Conservation (phyloP, 2,113 vertebrate species). For the Polyodon spathula region DNA sequence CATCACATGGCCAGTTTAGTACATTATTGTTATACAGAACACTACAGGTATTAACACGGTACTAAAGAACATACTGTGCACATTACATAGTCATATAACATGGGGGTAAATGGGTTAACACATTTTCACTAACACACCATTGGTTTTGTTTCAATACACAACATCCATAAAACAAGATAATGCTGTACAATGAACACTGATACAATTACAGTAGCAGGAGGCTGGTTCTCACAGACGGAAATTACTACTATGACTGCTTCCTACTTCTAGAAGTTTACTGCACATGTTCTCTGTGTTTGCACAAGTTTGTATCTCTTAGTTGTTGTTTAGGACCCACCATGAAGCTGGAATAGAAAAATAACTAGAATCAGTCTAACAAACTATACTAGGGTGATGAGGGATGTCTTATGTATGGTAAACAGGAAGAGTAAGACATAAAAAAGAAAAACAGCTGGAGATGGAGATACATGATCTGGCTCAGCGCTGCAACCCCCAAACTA, state of each 20-base stretch:
- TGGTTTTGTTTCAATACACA: constrained; percentile 23
- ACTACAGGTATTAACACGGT: not conserved
- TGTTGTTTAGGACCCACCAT: constrained; percentile 87
- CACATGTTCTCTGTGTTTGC: not conserved
- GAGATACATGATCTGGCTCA: too few species aligned
- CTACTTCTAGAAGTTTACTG: not conserved
- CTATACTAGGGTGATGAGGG: too few species aligned
- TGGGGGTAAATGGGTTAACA: not conserved
- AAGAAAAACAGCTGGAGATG: too few species aligned
- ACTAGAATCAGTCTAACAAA: not conserved
- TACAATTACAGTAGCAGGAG: constrained; percentile 9
- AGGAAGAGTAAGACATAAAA: too few species aligned
- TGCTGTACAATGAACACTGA: constrained; percentile 21
- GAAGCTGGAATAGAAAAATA: constrained; percentile 61
- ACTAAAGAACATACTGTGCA: constrained; percentile 10
- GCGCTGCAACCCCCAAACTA: too few species aligned
- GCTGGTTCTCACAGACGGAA: not conserved
- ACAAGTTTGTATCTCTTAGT: constrained; percentile 44
- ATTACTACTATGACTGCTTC: constrained; percentile 8
- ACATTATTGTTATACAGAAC: not conserved
- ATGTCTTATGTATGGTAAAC: too few species aligned
- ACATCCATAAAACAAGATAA: constrained; percentile 29
- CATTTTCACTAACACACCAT: constrained; percentile 11
- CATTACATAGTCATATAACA: constrained; percentile 15
- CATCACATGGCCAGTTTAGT: not conserved